phyloP scores from a whole-genome alignment of 2,113 vertebrate genomes.

The Microtus ochrogaster region DNA sequence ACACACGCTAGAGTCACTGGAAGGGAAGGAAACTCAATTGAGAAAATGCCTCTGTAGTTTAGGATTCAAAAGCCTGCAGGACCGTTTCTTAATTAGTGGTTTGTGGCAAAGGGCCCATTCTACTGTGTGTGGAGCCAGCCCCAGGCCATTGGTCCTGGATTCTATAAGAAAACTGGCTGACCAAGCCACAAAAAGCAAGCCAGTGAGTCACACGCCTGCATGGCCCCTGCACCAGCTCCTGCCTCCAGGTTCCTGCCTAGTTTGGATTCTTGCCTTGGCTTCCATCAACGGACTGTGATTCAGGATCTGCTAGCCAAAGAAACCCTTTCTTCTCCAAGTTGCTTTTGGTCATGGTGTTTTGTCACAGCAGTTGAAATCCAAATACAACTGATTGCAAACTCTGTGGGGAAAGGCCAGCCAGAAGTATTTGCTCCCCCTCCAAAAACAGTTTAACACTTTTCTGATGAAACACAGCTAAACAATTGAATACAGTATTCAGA shows the following conservation, averaged over 20 bases:
- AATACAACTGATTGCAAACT: background rate
- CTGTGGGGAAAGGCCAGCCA: background rate
- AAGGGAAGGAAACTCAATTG: background rate
- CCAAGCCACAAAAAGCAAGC: background rate
- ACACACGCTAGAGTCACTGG: background rate
- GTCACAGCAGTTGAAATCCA: background rate
- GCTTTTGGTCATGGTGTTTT: background rate
- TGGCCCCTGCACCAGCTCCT: background rate
- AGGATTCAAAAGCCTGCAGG: too few relatives aligned
- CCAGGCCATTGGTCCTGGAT: too few relatives aligned
- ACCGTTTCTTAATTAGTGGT: background rate
- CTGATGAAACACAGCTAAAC: background rate
- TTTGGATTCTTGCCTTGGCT: background rate
- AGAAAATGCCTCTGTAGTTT: background rate
- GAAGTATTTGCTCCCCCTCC: background rate
- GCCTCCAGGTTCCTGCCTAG: background rate
- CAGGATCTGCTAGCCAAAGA: background rate
- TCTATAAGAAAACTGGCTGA: background rate
- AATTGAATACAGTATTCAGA: background rate
- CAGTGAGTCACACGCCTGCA: background rate
- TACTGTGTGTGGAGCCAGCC: too few relatives aligned
- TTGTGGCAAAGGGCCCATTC: background rate
- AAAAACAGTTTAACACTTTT: background rate
- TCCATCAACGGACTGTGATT: background rate
- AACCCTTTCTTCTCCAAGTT: background rate